Conservation (phyloP, 2,888 invertebrate genomes). For the Trissolcus japonicus region DNA sequence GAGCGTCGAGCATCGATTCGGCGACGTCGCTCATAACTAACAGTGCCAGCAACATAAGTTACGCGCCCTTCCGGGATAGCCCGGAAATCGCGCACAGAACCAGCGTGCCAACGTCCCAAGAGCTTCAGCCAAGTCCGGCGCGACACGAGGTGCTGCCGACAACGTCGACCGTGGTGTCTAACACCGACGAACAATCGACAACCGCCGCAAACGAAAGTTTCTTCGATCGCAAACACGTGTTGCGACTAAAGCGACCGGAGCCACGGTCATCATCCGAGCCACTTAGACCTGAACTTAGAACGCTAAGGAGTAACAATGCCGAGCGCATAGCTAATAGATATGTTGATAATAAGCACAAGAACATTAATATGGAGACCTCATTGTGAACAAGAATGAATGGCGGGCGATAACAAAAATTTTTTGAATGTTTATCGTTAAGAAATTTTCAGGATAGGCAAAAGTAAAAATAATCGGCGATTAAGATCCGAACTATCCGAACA, state of each 20-base stretch:
- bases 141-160: slow-evolving; percentile 23
- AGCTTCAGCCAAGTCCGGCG: not conserved
- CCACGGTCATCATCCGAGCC: slow-evolving; percentile 75
- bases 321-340: slow-evolving; percentile 63
- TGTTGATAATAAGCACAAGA: slow-evolving; percentile 64
- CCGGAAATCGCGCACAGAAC: too few species aligned
- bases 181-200: slow-evolving; percentile 19
- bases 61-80: too few species aligned
- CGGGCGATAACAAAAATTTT: too few species aligned
- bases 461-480: too few species aligned
- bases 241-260: slow-evolving; percentile 79
- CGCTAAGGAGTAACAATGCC: slow-evolving; percentile 72
- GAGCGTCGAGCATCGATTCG: slow-evolving; percentile 61
- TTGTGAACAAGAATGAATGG: slow-evolving; percentile 67
- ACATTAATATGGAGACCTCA: slow-evolving; percentile 77
- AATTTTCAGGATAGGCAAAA: too few species aligned
- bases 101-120: too few species aligned
- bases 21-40: slow-evolving; percentile 12
- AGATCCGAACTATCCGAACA: too few species aligned
- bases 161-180: slow-evolving; percentile 16
- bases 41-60: too few species aligned
- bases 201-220: slow-evolving; percentile 9
- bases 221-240: slow-evolving; percentile 2
- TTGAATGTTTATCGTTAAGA: too few species aligned
- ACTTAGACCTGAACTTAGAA: slow-evolving; percentile 77